Base-by-base conservation (phyloP, 2,888 invertebrate species). In the Carcina quercana region DNA sequence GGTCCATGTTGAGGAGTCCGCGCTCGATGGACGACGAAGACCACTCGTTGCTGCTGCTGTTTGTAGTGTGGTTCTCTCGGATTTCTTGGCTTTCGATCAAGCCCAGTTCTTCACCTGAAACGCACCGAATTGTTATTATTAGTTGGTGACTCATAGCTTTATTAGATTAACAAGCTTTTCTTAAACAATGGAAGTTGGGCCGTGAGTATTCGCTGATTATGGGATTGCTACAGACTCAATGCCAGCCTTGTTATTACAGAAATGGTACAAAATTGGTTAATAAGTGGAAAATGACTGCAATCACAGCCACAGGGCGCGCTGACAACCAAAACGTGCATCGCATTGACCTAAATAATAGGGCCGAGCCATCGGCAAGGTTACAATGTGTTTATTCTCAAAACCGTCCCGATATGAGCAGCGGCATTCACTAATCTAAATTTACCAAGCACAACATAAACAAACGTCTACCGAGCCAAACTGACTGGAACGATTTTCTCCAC, bases 391-490 rank as follows among this genome's bases (percentile, higher is more conserved):
- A 79, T 80, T 78, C 79, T 79, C 71, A 73, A 78, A 76, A 73
- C 75, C 61, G 63, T 68, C 74, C 71, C 68, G 75, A 79, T 75
- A 74, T 66, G 76, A 73, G 65, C 68, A 63, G 67, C 58, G 51
- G 64, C 64, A 70, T 72, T 63, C 69, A 59, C 68, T 64, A 63
- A 58, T 72, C 78, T 82, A 79, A 74, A 64, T 79, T 72, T 78
- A 78, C 59, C 70, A 66, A 66, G 64, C 68, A 65, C 61, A 79
- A 78, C 67, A 76, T 82, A 82, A 83, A 83, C 82, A 83, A 82
- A 78, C 66, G 58, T 55, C 63, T 61, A 63, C 61, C 64, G 66
- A 61, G 57, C 62, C 66, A 64, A 53, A 47, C 52, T 37, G 39
- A 53, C 52, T 53, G 55, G 56, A 62, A 58, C 46, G 59, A 65